Base-by-base conservation (phyloP, 2,888 invertebrate species). In the Hypselothyrea guttata region DNA sequence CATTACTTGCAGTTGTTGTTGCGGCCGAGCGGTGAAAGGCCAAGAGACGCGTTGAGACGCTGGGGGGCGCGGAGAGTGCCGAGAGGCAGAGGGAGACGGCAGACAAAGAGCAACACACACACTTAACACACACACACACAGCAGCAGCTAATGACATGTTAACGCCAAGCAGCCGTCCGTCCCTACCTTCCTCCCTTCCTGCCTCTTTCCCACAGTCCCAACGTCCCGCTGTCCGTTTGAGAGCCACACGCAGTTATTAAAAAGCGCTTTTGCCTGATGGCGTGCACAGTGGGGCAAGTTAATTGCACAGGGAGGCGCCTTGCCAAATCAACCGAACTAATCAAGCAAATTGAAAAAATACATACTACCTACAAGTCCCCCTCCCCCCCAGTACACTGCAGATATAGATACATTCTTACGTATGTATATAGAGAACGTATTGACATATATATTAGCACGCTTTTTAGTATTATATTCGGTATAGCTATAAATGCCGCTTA, bases 161-260 rank as follows among this genome's bases (percentile, higher is more conserved):
- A 70, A 83, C 86, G 63, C 83, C 59, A 60, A 63, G 55, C 74
- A 62, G 45, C 63, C 55, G 67, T 22, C 22, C 5, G 22, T n/a
- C n/a, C n/a, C n/a, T n/a, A n/a, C n/a, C n/a, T n/a, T n/a, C n/a
- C n/a, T n/a, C n/a, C n/a, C n/a, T n/a, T n/a, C n/a, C n/a, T n/a
- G n/a, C n/a, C n/a, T n/a, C n/a, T n/a, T n/a, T n/a, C n/a, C n/a
- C n/a, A 9, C 42, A 40, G 3, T 30, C n/a, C 9, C 34, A 7
- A 34, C 34, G 8, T 7, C 34, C 7, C 15, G 16, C 9, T 48
- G 49, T 30, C 38, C 45, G 38, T 55, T 34, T 37, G 51, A 55
- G 48, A 59, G 54, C 83, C 65, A 68, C 85, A 78, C 83, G 78
- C 78, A 78, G 85, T 78, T 84, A 84, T 78, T 78, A 82, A 84